Conservation (phyloP, 2,797 vertebrate genomes). For the Poecilia wingei region DNA sequence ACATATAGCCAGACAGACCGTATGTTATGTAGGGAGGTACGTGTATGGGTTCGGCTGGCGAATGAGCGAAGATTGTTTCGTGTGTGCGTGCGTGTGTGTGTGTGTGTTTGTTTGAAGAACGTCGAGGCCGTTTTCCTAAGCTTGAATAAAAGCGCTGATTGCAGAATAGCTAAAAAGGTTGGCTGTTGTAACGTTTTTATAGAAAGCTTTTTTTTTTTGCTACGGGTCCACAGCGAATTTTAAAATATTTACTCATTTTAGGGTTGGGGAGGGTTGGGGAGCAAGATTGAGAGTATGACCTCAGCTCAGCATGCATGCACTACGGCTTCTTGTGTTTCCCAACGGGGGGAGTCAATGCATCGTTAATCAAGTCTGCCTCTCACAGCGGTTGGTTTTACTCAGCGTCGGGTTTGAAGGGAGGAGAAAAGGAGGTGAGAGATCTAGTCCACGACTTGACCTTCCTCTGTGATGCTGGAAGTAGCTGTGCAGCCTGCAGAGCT, state of each 20-base stretch:
- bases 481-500: slow-evolving; percentile 40
- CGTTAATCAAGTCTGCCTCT: slow-evolving; percentile 78
- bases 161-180: slow-evolving; percentile 48
- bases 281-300: slow-evolving; percentile 60
- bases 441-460: slow-evolving; percentile 73
- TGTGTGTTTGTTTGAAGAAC: not conserved
- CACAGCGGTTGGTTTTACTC: slow-evolving; percentile 70
- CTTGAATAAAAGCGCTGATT: slow-evolving; percentile 27
- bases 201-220: slow-evolving; percentile 30
- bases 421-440: slow-evolving; percentile 28
- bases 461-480: slow-evolving; percentile 47
- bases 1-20: slow-evolving; percentile 30
- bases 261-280: slow-evolving; percentile 3
- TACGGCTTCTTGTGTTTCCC: slow-evolving; percentile 69
- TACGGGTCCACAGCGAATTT: slow-evolving; percentile 26
- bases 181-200: slow-evolving; percentile 40
- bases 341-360: slow-evolving; percentile 66
- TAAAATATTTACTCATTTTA: slow-evolving; percentile 53
- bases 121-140: not conserved
- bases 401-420: slow-evolving; percentile 42
- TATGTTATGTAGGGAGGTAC: slow-evolving; percentile 36
- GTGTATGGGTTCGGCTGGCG: slow-evolving; percentile 32
- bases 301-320: slow-evolving; percentile 54
- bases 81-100: not conserved
- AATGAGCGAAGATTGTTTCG: slow-evolving; percentile 30